Base-by-base conservation (phyloP, 1,140 invertebrate species). In the Babylonia areolata region DNA sequence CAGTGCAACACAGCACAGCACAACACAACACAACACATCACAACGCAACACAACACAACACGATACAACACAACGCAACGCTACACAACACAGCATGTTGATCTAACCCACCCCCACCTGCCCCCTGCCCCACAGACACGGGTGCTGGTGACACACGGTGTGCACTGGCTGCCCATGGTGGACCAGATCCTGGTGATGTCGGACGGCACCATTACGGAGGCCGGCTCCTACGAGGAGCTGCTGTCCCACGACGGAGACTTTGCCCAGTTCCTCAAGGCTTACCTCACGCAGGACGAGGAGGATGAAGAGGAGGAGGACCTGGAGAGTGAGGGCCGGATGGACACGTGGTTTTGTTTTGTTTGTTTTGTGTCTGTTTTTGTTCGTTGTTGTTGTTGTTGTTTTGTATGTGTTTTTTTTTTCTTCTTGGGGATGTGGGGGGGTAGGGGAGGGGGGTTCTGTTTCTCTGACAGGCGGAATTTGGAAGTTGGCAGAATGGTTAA, bases 181-280 rank as follows among this genome's bases (percentile, higher is more conserved):
- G 95, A 95, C 87, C 95, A 96, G 93, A 97, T 97, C 92, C 93
- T 94, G 87, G 92, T 95, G n/a, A 85, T 95, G 82, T 87, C 91
- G 39, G 91, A 94, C 88, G 94, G 94, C 0, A 46, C 75, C 2
- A 91, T 95, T 37, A 89, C 93, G 28, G 94, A 95, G 86, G 86
- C 92, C 33, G 94, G 94, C 11, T 91, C 92, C 0, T 94, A 94
- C 85, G 90, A 93, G 9, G 88, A 92, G 78, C 88, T 94, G 0
- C 75, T 94, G 75, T 86, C 84, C 31, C 91, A 93, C 88, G 91
- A 93, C 89, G 94, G 93, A 39, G 86, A 90, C 31, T 94, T 94
- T 86, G 92, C 93, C 31, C 91, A 94, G 87, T 94, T 94, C 86
- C 81, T 94, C 20, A 93, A 93, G 81, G 90, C 90, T 1, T 93